Conservation (phyloP, 1,140 invertebrate genomes). For the Drosophila hydei region DNA sequence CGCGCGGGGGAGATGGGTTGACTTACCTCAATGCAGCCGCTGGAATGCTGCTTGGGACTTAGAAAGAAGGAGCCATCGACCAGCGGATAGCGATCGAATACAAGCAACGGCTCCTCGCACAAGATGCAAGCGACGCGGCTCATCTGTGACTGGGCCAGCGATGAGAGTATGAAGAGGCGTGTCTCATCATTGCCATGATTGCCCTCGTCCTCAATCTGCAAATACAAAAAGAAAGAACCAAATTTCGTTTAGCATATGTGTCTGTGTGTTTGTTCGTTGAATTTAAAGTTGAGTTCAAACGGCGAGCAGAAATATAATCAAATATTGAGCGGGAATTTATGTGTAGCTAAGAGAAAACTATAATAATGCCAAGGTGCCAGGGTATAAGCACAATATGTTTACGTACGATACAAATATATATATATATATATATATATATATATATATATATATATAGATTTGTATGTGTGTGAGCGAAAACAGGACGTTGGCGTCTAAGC, state of each 20-base stretch:
- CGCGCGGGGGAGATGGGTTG: background rate
- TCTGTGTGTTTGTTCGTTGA: background rate
- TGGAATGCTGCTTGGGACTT: conserved; percentile 94
- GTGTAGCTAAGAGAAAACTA: conserved; percentile 20
- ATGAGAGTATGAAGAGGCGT: conserved; percentile 95
- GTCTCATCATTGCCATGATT: conserved; percentile 99
- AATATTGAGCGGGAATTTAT: conserved; percentile 19
- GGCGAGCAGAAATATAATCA: conserved; percentile 29
- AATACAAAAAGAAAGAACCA: conserved; percentile 30
- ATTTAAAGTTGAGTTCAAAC: conserved; percentile 15
- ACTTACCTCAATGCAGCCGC: conserved; percentile 92
- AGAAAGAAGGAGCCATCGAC: conserved; percentile 99
- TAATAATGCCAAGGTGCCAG: conserved; percentile 36
- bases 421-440: background rate
- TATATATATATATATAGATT: background rate
- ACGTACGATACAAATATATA: conserved; percentile 14
- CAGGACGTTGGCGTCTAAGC: conserved; percentile 61
- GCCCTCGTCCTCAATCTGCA: conserved; percentile 97
- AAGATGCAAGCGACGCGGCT: conserved; percentile 93
- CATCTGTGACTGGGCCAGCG: conserved; percentile 92
- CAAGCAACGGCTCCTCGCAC: conserved; percentile 93
- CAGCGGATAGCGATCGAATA: conserved; percentile 98
- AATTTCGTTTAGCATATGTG: conserved; percentile 25
- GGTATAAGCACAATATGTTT: conserved; percentile 30
- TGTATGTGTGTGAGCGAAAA: conserved; percentile 5